These are phyloP conservation scores for Cantharis rustica DNA, from an alignment of 2,888 invertebrate genomes.

Conservation along the genomic window DNA sequence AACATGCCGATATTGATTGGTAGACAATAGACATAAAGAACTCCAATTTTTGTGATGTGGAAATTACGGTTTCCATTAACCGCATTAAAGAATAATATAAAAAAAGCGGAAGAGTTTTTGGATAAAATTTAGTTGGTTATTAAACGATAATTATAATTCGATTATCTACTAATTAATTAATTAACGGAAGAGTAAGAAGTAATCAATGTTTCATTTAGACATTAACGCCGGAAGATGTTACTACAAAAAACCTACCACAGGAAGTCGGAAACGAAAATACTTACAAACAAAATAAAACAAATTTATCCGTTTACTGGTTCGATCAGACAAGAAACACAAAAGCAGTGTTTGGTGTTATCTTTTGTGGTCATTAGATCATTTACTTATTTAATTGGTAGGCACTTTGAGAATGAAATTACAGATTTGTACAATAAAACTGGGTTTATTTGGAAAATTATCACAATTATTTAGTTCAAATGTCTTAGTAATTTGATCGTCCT, in stretches of 20 bases:
- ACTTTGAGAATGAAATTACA: slow-evolving; percentile 12
- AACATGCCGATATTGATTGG: background rate
- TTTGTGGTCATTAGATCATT: slow-evolving; percentile 22
- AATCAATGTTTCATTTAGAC: background rate
- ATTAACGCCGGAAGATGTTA: slow-evolving; percentile 20
- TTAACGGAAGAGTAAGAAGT: background rate
- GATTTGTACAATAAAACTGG: slow-evolving; percentile 21
- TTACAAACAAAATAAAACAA: slow-evolving; percentile 21
- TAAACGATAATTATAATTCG: background rate
- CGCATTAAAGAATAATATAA: background rate
- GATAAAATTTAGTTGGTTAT: background rate
- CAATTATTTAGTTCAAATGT: slow-evolving; percentile 18
- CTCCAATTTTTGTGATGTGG: background rate
- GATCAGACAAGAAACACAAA: slow-evolving; percentile 24
- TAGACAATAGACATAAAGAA: background rate
- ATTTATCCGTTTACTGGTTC: slow-evolving; percentile 26
- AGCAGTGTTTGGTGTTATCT: slow-evolving; percentile 20
- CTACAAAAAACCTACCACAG: slow-evolving; percentile 22
- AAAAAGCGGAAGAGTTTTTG: background rate
- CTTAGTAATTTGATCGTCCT: background rate
- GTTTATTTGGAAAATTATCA: slow-evolving; percentile 15
- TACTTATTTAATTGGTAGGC: slow-evolving; percentile 23
- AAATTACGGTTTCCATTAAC: background rate
- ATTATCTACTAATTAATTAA: background rate
- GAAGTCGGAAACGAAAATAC: slow-evolving; percentile 24